Evolutionary conservation across 2,888 invertebrate species (phyloP), one percentile per base, ranked within the genome.

Genomic region (Mythimna pallens): DNA sequence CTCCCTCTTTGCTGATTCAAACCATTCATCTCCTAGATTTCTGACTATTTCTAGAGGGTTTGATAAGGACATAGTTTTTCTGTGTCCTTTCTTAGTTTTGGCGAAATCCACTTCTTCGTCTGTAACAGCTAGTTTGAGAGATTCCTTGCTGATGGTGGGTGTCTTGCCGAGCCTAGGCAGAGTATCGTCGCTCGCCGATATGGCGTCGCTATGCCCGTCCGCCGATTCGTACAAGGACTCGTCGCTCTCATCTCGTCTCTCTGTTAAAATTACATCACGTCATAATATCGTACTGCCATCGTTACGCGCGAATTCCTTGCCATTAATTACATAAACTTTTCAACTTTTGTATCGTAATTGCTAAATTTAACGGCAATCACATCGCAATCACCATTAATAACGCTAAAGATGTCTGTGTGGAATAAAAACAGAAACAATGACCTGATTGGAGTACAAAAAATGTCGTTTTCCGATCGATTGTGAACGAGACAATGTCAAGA

Each of bases 141-240:
- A 96, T 84, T 96, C 96, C 73, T 96, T 96, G 89, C 96, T 96
- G 74, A 95, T 93, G 2, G 95, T 93, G 0, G 95, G 96, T 17
- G 95, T 95, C 82, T 93, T 95, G 63, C 92, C 86, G 14, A 96
- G 91, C 47, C 94, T 89, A 0, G 96, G 92, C 0, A 96, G 67
- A 0, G 95, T 93, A 66, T 95, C 95, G 69, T 96, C 96, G 73
- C 96, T 96, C 30, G 95, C 95, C 2, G 95, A 95, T 76, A 96
- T 94, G 12, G 92, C 92, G 76, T 96, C 96, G 77, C 95, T 95
- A 83, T 96, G 95, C 52, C 96, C 94, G 74, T 96, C 96, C 7
- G 96, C 96, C 30, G 96, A 96, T 85, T 96, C 96, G 89, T 96
- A 96, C 58, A 96, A 86, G 14, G 96, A 96, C 81, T 96, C 96